phyloP scores from a whole-genome alignment of 2,888 invertebrate genomes.

The Tipula unca region DNA sequence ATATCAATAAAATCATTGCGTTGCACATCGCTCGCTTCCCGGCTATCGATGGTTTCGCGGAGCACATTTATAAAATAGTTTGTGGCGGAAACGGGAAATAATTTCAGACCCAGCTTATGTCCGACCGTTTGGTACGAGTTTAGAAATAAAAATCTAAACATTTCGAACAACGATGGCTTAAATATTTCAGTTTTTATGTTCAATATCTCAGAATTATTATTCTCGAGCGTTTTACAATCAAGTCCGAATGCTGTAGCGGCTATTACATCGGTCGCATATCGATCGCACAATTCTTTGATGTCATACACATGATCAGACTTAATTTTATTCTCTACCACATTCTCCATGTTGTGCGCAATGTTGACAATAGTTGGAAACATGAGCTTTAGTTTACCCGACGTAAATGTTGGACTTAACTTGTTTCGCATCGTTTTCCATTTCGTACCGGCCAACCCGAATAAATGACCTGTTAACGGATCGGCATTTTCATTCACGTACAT shows the following conservation, averaged over 20 bases:
- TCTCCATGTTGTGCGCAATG: not conserved
- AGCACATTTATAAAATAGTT: constrained; percentile 36
- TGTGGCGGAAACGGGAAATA: constrained; percentile 29
- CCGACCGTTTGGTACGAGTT: constrained; percentile 26
- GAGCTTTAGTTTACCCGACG: constrained; percentile 19
- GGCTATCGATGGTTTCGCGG: constrained; percentile 35
- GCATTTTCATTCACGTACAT: constrained; percentile 21
- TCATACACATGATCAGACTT: not conserved
- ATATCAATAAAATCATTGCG: constrained; percentile 30
- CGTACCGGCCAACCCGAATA: constrained; percentile 18
- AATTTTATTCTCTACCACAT: not conserved
- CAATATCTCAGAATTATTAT: not conserved
- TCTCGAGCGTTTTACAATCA: not conserved
- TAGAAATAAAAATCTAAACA: not conserved
- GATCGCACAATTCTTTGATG: not conserved
- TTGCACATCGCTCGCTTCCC: constrained; percentile 36
- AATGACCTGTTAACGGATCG: constrained; percentile 21
- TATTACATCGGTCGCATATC: not conserved
- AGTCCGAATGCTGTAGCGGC: not conserved
- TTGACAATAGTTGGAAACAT: constrained; percentile 18
- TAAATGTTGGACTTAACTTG: constrained; percentile 18
- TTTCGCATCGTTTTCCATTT: constrained; percentile 21
- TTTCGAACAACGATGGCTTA: not conserved
- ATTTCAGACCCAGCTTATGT: constrained; percentile 28
- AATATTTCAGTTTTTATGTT: not conserved